phyloP scores from a whole-genome alignment of 2,113 vertebrate genomes.

The Pardalotus punctatus region DNA sequence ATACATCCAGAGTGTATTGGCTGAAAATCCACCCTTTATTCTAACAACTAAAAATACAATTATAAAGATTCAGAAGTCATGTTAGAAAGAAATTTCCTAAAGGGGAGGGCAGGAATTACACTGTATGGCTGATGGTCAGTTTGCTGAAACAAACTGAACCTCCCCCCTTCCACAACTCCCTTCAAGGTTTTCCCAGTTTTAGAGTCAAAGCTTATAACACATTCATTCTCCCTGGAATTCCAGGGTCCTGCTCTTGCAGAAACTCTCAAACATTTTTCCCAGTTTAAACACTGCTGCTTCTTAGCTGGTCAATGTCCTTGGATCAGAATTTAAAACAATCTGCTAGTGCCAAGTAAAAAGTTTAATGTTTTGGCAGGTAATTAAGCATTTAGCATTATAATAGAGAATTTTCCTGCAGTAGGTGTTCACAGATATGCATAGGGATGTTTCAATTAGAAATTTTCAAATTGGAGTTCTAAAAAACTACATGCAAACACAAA shows the following conservation, averaged over 20 bases:
- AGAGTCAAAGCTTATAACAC: neutral
- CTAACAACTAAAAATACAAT: neutral
- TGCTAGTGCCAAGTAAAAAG: too few relatives aligned
- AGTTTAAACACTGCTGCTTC: neutral
- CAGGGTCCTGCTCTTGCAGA: neutral
- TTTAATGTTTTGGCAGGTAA: neutral
- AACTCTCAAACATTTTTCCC: neutral
- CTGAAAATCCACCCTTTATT: neutral
- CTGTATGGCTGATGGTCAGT: neutral
- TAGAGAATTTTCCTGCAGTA: neutral
- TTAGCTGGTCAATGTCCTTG: neutral
- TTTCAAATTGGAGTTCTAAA: neutral
- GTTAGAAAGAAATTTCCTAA: neutral
- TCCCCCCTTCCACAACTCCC: rapidly evolving
- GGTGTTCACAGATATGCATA: neutral
- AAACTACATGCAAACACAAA: neutral
- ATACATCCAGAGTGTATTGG: neutral
- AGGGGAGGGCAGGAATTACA: neutral
- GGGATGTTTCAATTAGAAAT: neutral
- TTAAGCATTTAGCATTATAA: neutral
- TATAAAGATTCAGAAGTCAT: neutral
- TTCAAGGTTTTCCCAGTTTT: neutral
- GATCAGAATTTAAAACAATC: neutral
- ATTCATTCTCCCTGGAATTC: neutral
- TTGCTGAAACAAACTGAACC: neutral